A percentile compares a stretch with the other conserved stretches of the same genome.
phyloP scores from a whole-genome alignment of 2,113 vertebrate genomes.

The Propithecus coquereli region DNA sequence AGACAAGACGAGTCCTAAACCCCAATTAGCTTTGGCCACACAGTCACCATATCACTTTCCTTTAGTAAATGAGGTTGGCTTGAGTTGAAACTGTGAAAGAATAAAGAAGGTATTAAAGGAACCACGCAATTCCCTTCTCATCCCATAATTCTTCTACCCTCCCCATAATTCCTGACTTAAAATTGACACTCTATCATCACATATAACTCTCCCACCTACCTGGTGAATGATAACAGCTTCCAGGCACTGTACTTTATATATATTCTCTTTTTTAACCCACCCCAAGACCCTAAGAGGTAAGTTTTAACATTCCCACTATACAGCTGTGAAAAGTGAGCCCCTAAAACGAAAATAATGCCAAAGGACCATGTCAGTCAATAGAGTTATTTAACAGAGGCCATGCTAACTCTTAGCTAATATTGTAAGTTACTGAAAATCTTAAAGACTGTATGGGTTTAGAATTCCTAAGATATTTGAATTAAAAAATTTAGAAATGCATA shows the following conservation, averaged over 20 bases:
- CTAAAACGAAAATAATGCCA: background rate
- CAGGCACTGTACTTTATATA: background rate
- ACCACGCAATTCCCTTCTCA: background rate
- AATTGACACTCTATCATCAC: background rate
- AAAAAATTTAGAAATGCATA: constrained; percentile 79
- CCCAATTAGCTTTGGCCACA: constrained; percentile 32
- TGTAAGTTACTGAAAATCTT: background rate
- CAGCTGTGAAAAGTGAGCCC: background rate
- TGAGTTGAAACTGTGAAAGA: background rate
- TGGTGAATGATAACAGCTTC: background rate
- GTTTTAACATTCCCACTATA: background rate
- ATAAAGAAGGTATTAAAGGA: background rate
- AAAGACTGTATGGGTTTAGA: background rate
- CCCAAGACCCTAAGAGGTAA: background rate
- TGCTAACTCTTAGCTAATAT: background rate
- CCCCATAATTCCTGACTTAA: background rate
- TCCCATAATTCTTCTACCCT: background rate
- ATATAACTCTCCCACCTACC: background rate
- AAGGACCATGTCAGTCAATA: background rate
- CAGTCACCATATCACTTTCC: background rate
- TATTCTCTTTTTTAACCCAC: background rate
- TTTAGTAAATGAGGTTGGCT: constrained; percentile 16
- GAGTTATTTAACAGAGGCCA: background rate
- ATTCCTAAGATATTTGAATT: background rate
- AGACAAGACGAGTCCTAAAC: background rate